phyloP scores from a whole-genome alignment of 2,888 invertebrate species.

The Temnothorax rugatulus region DNA sequence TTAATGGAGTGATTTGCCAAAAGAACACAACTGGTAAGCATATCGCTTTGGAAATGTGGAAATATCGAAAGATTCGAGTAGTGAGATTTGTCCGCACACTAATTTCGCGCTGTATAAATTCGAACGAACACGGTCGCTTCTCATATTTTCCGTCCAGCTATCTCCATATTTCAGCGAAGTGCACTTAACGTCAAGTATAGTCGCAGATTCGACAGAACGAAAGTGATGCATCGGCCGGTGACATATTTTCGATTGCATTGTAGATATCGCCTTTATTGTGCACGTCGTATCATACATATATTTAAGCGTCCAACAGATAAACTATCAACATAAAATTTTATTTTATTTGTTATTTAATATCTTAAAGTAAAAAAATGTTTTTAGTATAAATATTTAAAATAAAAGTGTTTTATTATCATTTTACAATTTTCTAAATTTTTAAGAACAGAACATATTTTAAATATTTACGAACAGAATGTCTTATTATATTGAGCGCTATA shows the following conservation, averaged over 20 bases:
- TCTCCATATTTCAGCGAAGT: slow-evolving; percentile 50
- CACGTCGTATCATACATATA: not conserved
- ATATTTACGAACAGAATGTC: too few relatives aligned
- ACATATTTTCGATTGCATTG: slow-evolving; percentile 51
- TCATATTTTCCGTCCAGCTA: slow-evolving; percentile 43
- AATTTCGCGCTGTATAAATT: slow-evolving; percentile 48
- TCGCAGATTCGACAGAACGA: slow-evolving; percentile 46
- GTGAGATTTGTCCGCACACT: slow-evolving; percentile 20
- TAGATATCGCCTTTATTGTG: slow-evolving; percentile 36
- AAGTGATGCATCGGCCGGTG: slow-evolving; percentile 50
- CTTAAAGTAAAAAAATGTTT: not conserved
- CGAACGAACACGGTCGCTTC: slow-evolving; percentile 37
- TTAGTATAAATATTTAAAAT: not conserved
- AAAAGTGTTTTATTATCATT: too few relatives aligned
- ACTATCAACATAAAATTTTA: not conserved
- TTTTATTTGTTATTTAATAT: not conserved
- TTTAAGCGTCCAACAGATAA: slow-evolving; percentile 35
- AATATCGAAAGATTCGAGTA: slow-evolving; percentile 31
- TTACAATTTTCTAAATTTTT: too few relatives aligned
- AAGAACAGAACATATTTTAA: too few relatives aligned
- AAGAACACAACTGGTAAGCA: not conserved
- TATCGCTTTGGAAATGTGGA: not conserved
- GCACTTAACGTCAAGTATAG: slow-evolving; percentile 55
- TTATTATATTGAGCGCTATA: too few relatives aligned
- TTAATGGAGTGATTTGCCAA: not conserved